Evolutionary conservation across 2,797 vertebrate species (phyloP).

Genomic region (Bovichtus variegatus): DNA sequence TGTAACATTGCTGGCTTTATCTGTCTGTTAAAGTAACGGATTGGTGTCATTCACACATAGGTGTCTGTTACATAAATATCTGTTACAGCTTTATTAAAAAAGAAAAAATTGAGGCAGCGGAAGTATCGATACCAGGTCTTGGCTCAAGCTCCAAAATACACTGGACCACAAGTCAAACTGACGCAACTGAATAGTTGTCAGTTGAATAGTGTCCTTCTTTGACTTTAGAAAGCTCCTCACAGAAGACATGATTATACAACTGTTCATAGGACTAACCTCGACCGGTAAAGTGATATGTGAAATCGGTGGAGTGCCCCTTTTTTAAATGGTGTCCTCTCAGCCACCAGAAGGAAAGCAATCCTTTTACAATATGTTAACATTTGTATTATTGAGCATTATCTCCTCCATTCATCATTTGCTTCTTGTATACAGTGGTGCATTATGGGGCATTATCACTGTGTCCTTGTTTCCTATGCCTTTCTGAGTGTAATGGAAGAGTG

Average conservation of each 20-base stretch:
- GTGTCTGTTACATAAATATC: neutral
- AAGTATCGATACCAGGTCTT: too few relatives aligned
- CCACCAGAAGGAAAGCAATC: constrained; percentile 17
- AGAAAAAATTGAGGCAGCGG: too few relatives aligned
- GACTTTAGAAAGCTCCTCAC: neutral
- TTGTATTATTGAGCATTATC: constrained; percentile 32
- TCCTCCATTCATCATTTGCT: constrained; percentile 19
- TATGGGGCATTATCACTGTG: constrained; percentile 26
- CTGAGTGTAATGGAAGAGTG: constrained; percentile 37
- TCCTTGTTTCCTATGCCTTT: constrained; percentile 24
- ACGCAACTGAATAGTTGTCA: neutral
- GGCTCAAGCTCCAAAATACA: neutral
- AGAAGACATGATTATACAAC: neutral
- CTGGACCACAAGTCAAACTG: neutral
- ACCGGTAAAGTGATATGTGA: neutral
- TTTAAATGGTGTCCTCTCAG: neutral
- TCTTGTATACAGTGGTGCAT: constrained; percentile 23
- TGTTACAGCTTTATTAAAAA: too few relatives aligned
- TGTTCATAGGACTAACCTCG: neutral
- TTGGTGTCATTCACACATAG: neutral
- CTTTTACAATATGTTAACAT: constrained; percentile 36
- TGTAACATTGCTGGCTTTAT: neutral
- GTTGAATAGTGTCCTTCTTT: too few relatives aligned
- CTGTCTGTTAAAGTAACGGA: neutral
- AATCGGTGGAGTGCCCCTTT: neutral